These are phyloP conservation scores for Grapholita molesta DNA, from an alignment of 1,140 invertebrate genomes.

Conservation along the genomic window DNA sequence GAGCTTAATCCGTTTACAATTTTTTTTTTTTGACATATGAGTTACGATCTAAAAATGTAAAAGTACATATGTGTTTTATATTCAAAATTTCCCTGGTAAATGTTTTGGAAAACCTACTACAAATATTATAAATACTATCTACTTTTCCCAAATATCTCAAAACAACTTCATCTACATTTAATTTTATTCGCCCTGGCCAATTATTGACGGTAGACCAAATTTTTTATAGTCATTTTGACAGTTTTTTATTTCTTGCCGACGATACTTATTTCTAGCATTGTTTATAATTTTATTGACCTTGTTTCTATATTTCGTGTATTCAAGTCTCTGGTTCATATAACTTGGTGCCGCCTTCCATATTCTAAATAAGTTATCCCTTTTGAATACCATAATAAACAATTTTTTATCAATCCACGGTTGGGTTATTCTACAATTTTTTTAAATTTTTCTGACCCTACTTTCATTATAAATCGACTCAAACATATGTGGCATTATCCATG, in stretches of 20 bases:
- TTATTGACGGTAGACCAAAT: not conserved
- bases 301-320: not conserved
- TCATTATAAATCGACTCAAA: not conserved
- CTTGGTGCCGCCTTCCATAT: not conserved
- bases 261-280: not conserved
- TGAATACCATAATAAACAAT: not conserved
- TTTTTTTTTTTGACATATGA: slow-evolving; percentile 12
- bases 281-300: not conserved
- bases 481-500: no score
- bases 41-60: slow-evolving; percentile 16
- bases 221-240: not conserved
- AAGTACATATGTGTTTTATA: slow-evolving; percentile 23
- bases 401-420: slow-evolving; percentile 10
- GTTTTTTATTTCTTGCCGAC: not conserved
- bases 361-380: not conserved
- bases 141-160: not conserved
- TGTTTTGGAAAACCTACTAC: slow-evolving; percentile 21
- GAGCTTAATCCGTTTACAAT: no score
- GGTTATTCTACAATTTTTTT: not conserved
- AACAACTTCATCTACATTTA: not conserved
- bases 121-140: not conserved
- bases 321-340: not conserved
- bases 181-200: not conserved
- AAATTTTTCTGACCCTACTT: not conserved
- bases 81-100: slow-evolving; percentile 24